Base-by-base conservation (phyloP, 2,797 vertebrate species). In the Myripristis jacobus region DNA sequence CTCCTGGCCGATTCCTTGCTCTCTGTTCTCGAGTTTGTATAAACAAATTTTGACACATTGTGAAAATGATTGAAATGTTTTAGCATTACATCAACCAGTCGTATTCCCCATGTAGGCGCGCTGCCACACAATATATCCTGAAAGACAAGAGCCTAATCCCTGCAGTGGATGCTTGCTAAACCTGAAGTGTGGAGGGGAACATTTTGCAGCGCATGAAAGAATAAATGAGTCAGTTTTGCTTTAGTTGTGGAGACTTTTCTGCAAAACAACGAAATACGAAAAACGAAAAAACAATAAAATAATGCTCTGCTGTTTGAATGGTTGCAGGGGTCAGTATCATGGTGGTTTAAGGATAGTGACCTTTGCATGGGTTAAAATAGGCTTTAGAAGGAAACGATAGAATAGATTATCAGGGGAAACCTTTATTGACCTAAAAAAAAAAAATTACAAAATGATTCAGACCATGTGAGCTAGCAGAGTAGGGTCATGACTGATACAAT, bases 331-430 rank as follows among this genome's bases (percentile, higher is more conserved):
- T 84, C 50, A 62, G n/a, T 74, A 71, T 73, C 44, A 52, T 61
- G 50, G 6, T 12, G 46, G 4, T 57, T 61, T 72, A 78, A 57
- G 47, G 53, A 79, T 61, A 38, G 38, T 66, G 79, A 80, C 66
- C 31, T 13, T 2, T 12, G 65, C 75, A 73, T 77, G 58, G 19
- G 6, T 63, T 25, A 56, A 64, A 76, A 66, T 4, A 47, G 43
- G 64, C 62, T 75, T 61, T 68, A 31, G 44, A 53, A 66, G 41
- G 38, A 70, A 68, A 80, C 63, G 71, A 46, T 18, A 21, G 41
- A 79, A 64, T 3, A 2, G 25, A 73, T 66, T 57, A 62, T 60
- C 9, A 36, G 21, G n/a, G 24, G 21, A 41, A 61, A 60, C 29
- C 36, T 62, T 52, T 3, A 67, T 8, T 44, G 19, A 60, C n/a